phyloP scores from a whole-genome alignment of 2,113 vertebrate species.

The Stigmatopora argus region DNA sequence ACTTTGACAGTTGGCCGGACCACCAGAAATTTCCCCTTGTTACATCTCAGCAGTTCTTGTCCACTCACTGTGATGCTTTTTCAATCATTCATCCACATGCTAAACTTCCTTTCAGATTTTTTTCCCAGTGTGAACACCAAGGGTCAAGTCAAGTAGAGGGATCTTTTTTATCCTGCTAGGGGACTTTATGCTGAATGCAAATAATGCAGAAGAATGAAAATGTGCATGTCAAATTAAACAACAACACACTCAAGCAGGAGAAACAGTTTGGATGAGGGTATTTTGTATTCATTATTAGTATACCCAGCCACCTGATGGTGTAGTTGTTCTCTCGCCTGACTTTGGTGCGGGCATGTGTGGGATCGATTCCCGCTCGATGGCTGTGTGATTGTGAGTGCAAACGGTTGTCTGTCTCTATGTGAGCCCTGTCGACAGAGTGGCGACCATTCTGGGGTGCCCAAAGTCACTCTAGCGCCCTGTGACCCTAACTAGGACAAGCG shows the following conservation, averaged over 20 bases:
- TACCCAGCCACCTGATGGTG: no score
- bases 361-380: no score
- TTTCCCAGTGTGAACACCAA: conserved; percentile 15
- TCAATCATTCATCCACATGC: conserved; percentile 16
- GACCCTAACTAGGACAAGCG: no score
- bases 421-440: no score
- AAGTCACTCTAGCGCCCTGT: no score
- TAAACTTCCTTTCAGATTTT: conserved; percentile 22
- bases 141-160: conserved; percentile 28
- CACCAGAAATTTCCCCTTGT: conserved; percentile 7
- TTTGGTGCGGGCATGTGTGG: no score
- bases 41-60: conserved; percentile 23
- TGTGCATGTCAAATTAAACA: conserved; percentile 12
- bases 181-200: conserved; percentile 17
- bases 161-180: conserved; percentile 12
- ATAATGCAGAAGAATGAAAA: conserved; percentile 15
- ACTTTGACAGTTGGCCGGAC: conserved; percentile 11
- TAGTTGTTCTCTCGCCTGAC: no score
- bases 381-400: no score
- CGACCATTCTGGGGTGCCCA: no score
- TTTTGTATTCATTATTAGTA: not conserved
- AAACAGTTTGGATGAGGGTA: not conserved
- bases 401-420: no score
- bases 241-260: conserved; percentile 12
- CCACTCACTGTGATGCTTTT: conserved; percentile 17